Conservation (phyloP, 2,888 invertebrate genomes). For the Poecilus cupreus region DNA sequence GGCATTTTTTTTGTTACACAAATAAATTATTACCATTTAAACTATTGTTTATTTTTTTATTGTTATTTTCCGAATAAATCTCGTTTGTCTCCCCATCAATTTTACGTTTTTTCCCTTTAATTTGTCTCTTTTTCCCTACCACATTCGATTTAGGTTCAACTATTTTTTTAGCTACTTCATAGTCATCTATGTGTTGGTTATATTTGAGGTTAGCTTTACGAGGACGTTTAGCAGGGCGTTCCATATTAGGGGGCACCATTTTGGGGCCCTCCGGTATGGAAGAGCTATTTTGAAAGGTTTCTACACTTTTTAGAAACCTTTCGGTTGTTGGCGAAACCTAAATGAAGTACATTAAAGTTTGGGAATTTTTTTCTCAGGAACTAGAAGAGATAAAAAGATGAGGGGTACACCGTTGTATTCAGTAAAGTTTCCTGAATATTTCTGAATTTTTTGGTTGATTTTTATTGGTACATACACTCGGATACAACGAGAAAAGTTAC, state of each 20-base stretch:
- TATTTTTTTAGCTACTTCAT: constrained; percentile 14
- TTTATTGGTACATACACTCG: too few species aligned
- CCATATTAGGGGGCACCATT: not conserved
- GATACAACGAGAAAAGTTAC: too few species aligned
- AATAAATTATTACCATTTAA: constrained; percentile 40
- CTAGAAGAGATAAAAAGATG: too few species aligned
- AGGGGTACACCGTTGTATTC: too few species aligned
- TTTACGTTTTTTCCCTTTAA: constrained; percentile 46
- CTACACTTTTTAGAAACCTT: constrained; percentile 57
- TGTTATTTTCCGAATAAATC: constrained; percentile 37
- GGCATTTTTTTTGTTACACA: not conserved
- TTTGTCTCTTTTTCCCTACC: constrained; percentile 38
- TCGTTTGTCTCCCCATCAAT: not conserved
- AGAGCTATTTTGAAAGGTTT: constrained; percentile 9
- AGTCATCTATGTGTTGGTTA: constrained; percentile 26
- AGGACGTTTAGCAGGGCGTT: constrained; percentile 14
- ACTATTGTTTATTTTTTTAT: constrained; percentile 46
- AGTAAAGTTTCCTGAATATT: too few species aligned
- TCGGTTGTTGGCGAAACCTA: constrained; percentile 57
- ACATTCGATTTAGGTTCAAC: not conserved
- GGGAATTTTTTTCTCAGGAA: too few species aligned
- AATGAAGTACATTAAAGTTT: not conserved
- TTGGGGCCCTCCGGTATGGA: not conserved
- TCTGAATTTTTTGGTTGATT: too few species aligned
- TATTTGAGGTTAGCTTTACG: constrained; percentile 60